Base-by-base conservation (phyloP, 64 coral and sea anemone species). In the Pachyseris speciosa region DNA sequence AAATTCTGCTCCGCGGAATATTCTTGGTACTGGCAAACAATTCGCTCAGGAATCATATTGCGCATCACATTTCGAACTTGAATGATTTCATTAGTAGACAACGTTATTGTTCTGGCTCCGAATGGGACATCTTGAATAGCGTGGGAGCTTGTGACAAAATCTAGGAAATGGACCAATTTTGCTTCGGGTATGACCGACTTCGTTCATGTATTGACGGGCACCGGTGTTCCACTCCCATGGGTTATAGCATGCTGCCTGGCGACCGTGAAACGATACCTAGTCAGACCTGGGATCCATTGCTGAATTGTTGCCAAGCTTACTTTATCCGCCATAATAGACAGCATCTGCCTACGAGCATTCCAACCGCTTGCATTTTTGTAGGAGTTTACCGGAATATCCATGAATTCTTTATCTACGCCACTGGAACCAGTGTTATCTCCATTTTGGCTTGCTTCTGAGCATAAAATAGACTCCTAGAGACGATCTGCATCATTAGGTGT, bases 1-100 rank as follows among this genome's bases (percentile, higher is more conserved):
- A 93, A 93, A 32, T 79, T 59, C 25, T 43, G 79, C 27, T 93
- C 91, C 19, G 25, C 85, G 37, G 61, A 80, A 59, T 80, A 93
- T 58, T 48, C 68, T 65, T 87, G 70, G 43, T 87, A 93, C 67
- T 87, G 91, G 28, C 78, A 64, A 17, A 93, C 84, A 37, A 81
- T 93, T 64, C 52, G 75, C 69, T 93, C 83, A 65, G 84, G 91
- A 19, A 93, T n/a, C 34, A 93, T 28, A 59, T 69, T 93, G 12
- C 83, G 80, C 40, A 93, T 67, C 39, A 93, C 91, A 87, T 93
- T 93, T 67, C 83, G 72, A 34, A 72, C 67, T 37, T 66, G 41
- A 0, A 49, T 44, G 37, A 60, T 19, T 22, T 60, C 52, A 20
- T 60, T 57, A 31, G 26, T 78, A 8, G 74, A 0, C 74, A 57